Percentiles rank a stretch among this genome's conserved stretches.
Evolutionary conservation across 1,140 invertebrate genomes (phyloP).

Genomic region (Coptotermes formosanus): DNA sequence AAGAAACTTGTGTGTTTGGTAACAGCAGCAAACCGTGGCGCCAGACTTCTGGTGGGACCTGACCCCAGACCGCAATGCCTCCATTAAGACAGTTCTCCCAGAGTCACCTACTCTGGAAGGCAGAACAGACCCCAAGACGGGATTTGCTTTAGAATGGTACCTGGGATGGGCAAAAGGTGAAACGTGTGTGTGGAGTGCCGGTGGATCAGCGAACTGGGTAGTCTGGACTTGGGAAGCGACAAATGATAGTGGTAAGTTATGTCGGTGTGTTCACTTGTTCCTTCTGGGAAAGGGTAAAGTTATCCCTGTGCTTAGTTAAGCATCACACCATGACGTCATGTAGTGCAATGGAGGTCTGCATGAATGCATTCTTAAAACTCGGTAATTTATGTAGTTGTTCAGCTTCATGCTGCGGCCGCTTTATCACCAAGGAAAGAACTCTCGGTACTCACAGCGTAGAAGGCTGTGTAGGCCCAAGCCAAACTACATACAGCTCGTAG

Average conservation of each 20-base stretch:
- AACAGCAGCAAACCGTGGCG: neutral
- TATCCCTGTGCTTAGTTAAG: too few species aligned
- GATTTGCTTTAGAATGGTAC: neutral
- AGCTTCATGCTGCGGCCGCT: too few species aligned
- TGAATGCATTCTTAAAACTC: too few species aligned
- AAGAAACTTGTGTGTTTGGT: neutral
- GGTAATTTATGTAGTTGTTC: too few species aligned
- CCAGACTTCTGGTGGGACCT: conserved; percentile 12
- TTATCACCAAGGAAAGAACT: too few species aligned
- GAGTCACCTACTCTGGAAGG: neutral
- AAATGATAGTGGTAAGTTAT: neutral
- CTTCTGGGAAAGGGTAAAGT: too few species aligned
- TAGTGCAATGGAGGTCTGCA: too few species aligned
- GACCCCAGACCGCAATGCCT: neutral
- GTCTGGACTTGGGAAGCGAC: neutral
- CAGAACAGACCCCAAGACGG: neutral
- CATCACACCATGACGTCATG: too few species aligned
- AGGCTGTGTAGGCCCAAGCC: too few species aligned
- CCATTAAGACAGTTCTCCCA: neutral
- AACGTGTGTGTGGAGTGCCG: neutral
- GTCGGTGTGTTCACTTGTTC: too few species aligned
- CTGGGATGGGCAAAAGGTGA: neutral
- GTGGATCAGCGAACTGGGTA: neutral
- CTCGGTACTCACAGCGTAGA: too few species aligned
- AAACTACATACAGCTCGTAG: too few species aligned